Percentiles rank a stretch among this genome's conserved stretches.
Conservation (phyloP, 2,888 invertebrate genomes). For the Hydrotaea cyrtoneurina region DNA sequence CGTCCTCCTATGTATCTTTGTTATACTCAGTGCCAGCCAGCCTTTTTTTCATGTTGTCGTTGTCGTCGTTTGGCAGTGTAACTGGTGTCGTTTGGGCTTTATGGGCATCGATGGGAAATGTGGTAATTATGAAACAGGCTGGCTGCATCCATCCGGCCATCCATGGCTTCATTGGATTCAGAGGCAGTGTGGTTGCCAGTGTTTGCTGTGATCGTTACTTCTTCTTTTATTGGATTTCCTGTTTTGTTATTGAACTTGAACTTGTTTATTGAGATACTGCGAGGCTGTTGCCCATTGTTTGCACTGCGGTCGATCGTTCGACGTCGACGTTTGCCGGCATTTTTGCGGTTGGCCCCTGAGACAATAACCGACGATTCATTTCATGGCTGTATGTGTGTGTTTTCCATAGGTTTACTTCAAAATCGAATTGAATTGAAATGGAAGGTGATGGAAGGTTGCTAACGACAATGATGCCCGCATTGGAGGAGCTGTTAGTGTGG, state of each 20-base stretch:
- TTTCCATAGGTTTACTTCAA: background rate
- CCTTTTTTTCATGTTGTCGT: background rate
- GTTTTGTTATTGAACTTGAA: slow-evolving; percentile 65
- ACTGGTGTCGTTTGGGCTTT: background rate
- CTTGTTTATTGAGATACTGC: slow-evolving; percentile 44
- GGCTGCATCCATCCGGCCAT: background rate
- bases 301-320: background rate
- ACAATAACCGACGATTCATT: background rate
- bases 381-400: background rate
- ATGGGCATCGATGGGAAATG: background rate
- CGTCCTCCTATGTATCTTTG: background rate
- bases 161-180: background rate
- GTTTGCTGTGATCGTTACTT: background rate
- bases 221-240: slow-evolving; percentile 49
- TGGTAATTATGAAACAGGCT: slow-evolving; percentile 53
- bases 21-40: background rate
- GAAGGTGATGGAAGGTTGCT: slow-evolving; percentile 18
- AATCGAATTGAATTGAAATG: slow-evolving; percentile 34
- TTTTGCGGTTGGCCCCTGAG: background rate
- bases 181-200: background rate
- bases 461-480: slow-evolving; percentile 21
- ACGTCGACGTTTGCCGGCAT: background rate
- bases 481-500: background rate
- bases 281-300: background rate
- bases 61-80: background rate